Conservation (phyloP, 2,113 vertebrate species). For the Leptosomus discolor region DNA sequence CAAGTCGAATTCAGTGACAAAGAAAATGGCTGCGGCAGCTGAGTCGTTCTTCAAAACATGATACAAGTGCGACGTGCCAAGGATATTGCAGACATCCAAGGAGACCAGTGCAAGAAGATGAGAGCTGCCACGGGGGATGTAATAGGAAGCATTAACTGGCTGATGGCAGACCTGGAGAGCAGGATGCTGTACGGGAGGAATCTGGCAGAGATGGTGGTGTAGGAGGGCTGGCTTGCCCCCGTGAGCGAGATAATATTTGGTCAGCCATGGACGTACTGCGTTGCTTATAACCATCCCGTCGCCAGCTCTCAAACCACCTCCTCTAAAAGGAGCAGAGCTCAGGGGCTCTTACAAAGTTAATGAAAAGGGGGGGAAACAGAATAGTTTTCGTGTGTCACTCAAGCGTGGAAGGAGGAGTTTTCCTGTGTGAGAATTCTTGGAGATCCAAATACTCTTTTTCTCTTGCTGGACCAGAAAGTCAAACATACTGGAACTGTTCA, state of each 20-base stretch:
- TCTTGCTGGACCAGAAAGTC: background rate
- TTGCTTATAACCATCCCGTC: background rate
- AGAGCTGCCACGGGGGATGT: background rate
- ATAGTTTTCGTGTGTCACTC: background rate
- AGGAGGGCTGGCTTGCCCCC: background rate
- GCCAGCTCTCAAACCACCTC: background rate
- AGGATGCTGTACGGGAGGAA: background rate
- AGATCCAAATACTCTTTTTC: background rate
- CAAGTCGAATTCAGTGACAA: background rate
- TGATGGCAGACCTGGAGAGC: background rate
- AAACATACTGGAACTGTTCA: background rate
- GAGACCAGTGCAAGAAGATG: background rate
- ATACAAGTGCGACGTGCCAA: background rate
- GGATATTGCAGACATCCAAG: background rate
- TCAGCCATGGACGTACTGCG: background rate
- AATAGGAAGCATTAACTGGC: background rate
- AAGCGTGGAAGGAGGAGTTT: background rate
- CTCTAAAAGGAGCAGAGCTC: background rate
- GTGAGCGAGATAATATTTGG: background rate
- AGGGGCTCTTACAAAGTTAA: background rate
- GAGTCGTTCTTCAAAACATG: background rate
- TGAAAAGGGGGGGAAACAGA: background rate
- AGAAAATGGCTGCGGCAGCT: background rate
- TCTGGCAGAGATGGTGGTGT: background rate
- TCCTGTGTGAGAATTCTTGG: background rate